phyloP scores from a whole-genome alignment of 2,113 vertebrate species.

The Tychaedon coryphoeus region DNA sequence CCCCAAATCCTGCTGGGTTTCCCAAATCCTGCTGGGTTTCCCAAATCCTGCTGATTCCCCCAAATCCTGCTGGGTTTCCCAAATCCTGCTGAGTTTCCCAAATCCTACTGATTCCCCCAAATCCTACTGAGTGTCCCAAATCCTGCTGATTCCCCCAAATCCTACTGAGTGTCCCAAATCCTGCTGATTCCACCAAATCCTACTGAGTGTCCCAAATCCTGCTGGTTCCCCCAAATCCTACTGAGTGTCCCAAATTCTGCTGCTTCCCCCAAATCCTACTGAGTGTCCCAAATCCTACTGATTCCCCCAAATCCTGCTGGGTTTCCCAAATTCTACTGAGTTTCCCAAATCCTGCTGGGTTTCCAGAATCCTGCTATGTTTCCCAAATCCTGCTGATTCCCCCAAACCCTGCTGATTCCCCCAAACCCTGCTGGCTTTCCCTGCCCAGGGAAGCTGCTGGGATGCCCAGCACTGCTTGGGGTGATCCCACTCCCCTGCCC shows the following conservation, averaged over 20 bases:
- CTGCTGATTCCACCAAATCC: fast-evolving
- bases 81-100: fast-evolving
- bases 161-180: too few species aligned
- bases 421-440: not conserved
- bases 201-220: fast-evolving
- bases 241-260: not conserved
- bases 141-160: too few species aligned
- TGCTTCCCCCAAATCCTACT: too few species aligned
- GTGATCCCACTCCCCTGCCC: fast-evolving
- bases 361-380: not conserved
- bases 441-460: fast-evolving
- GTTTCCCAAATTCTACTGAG: too few species aligned
- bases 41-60: too few species aligned
- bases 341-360: not conserved
- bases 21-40: too few species aligned
- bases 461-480: not conserved
- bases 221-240: too few species aligned
- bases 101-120: fast-evolving
- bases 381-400: fast-evolving
- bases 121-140: fast-evolving
- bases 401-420: fast-evolving
- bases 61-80: fast-evolving
- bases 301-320: too few species aligned
- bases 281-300: too few species aligned
- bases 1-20: fast-evolving